Conservation (phyloP, 2,113 vertebrate species). For the Malurus melanocephalus region DNA sequence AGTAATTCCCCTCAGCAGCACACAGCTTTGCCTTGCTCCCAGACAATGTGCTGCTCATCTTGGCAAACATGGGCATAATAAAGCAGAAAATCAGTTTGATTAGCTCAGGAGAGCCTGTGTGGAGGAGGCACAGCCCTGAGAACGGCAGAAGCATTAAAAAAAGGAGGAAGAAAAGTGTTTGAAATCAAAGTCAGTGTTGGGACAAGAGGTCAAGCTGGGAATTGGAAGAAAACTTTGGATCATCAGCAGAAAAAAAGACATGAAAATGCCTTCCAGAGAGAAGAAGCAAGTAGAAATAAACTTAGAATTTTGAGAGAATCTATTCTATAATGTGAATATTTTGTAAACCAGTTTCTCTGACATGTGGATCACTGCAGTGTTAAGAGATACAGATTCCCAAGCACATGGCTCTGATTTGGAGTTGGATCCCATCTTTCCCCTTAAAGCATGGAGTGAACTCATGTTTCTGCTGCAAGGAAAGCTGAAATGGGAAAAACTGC, state of each 20-base stretch:
- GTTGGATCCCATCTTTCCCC: neutral
- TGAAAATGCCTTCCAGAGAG: neutral
- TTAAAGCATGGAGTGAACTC: rapidly evolving
- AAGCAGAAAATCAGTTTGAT: neutral
- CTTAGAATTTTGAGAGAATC: neutral
- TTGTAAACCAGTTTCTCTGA: neutral
- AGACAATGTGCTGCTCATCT: neutral
- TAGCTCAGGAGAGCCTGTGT: neutral
- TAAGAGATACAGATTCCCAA: neutral
- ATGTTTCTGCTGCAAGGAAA: neutral
- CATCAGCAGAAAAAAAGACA: neutral
- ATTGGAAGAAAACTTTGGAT: neutral
- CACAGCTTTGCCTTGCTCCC: neutral
- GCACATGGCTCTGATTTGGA: neutral
- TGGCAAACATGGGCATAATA: neutral
- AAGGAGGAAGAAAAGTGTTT: neutral
- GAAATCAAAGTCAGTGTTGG: neutral
- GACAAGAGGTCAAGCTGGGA: neutral
- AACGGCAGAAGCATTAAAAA: neutral
- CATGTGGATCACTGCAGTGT: neutral
- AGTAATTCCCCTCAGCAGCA: neutral
- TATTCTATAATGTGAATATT: neutral
- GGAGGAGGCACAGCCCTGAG: neutral
- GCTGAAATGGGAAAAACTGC: neutral
- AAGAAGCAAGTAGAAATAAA: neutral